phyloP scores from a whole-genome alignment of 1,140 invertebrate species.

The Drosophila eugracilis region DNA sequence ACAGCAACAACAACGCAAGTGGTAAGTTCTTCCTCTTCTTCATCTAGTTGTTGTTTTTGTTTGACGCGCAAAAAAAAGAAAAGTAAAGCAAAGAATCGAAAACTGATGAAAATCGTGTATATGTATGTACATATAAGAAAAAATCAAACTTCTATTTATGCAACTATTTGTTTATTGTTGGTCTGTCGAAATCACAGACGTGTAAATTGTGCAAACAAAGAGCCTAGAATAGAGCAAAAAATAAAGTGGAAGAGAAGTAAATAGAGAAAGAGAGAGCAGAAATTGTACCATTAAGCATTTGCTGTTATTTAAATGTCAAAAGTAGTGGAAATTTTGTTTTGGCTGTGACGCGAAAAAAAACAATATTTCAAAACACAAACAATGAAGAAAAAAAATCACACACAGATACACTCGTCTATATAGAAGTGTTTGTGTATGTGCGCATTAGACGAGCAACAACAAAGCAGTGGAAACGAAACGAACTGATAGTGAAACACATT shows the following conservation, averaged over 20 bases:
- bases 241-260: not conserved
- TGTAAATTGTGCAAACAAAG: slow-evolving; percentile 56
- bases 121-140: slow-evolving; percentile 16
- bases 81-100: slow-evolving; percentile 1
- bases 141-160: slow-evolving; percentile 23
- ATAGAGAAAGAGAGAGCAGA: not conserved
- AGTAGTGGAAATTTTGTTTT: slow-evolving; percentile 52
- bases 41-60: slow-evolving; percentile 36
- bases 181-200: slow-evolving; percentile 26
- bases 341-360: slow-evolving; percentile 43
- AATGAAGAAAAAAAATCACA: slow-evolving; percentile 44
- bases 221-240: slow-evolving; percentile 23
- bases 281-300: slow-evolving; percentile 2
- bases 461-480: slow-evolving; percentile 58
- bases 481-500: slow-evolving; percentile 73
- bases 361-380: slow-evolving; percentile 50
- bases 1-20: slow-evolving; percentile 46
- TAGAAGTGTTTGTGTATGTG: slow-evolving; percentile 34
- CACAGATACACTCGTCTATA: slow-evolving; percentile 30
- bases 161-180: slow-evolving; percentile 45
- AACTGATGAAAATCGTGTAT: slow-evolving; percentile 36
- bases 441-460: slow-evolving; percentile 65
- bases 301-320: slow-evolving; percentile 48
- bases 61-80: slow-evolving; percentile 44
- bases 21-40: slow-evolving; percentile 46